These are phyloP conservation scores for Echinarachnius parma DNA, from an alignment of 53 echinoderm and acorn worm species.

Conservation along the genomic window DNA sequence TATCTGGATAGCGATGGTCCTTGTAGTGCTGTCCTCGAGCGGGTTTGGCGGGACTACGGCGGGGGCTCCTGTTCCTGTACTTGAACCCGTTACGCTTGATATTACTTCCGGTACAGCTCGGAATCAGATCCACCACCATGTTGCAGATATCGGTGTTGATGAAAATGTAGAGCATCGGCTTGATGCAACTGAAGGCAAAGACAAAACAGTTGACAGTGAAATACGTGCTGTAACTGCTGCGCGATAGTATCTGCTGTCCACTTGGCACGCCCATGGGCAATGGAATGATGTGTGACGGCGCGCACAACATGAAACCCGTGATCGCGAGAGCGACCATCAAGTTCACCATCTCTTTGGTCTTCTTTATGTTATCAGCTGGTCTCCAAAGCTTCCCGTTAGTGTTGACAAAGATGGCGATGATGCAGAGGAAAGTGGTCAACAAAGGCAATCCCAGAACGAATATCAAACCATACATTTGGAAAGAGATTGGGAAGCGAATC, in stretches of 20 bases:
- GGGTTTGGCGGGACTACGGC: slow-evolving; percentile 11
- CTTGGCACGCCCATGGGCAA: not conserved
- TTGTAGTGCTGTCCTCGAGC: slow-evolving; percentile 19
- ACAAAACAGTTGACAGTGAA: slow-evolving; percentile 49
- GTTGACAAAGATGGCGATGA: slow-evolving; percentile 45
- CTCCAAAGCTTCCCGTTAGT: slow-evolving; percentile 54
- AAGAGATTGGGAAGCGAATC: slow-evolving; percentile 11
- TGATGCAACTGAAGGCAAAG: slow-evolving; percentile 54
- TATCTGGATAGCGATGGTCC: slow-evolving; percentile 31
- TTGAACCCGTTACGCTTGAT: slow-evolving; percentile 25
- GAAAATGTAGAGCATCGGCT: slow-evolving; percentile 57
- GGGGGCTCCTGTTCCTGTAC: slow-evolving; percentile 3
- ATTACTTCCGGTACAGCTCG: slow-evolving; percentile 7
- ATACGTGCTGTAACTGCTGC: not conserved
- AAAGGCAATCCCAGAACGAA: slow-evolving; percentile 37
- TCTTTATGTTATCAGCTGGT: slow-evolving; percentile 47
- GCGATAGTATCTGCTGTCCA: not conserved
- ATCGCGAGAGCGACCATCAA: slow-evolving; percentile 26
- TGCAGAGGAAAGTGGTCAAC: slow-evolving; percentile 8
- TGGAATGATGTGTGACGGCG: slow-evolving; percentile 48
- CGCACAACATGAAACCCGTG: slow-evolving; percentile 37
- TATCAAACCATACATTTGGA: slow-evolving; percentile 39
- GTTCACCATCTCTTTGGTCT: slow-evolving; percentile 44
- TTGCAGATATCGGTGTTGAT: slow-evolving; percentile 35
- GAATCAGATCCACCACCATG: slow-evolving; percentile 45